Evolutionary conservation across 2,888 invertebrate species (phyloP), one percentile per base, ranked within the genome.

Genomic region (Leptura quadrifasciata): DNA sequence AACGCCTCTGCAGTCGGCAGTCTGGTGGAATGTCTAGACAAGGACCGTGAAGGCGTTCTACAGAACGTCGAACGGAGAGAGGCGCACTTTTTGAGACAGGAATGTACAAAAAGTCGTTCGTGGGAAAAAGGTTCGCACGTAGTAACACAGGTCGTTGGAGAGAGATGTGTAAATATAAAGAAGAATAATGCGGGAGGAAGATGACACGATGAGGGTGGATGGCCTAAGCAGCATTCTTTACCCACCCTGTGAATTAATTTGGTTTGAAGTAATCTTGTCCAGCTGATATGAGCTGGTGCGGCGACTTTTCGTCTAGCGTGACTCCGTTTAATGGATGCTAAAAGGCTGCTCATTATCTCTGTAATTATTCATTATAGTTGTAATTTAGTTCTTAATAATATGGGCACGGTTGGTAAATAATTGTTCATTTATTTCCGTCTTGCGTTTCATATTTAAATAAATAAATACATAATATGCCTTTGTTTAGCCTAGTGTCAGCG

Each of bases 31-130:
- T 86, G 87, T 86, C 86, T 86, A 85, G 87, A 87, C 86, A 86
- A 83, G 84, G 86, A 86, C 72, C 83, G 84, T 81, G 75, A 69
- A 80, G 79, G 76, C 70, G 72, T 70, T 47, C 55, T 60, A 52
- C 76, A 74, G 74, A 76, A 76, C 79, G 72, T 82, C 79, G 80
- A 82, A 85, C 83, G 84, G 84, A 80, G 84, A 85, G 79, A 81
- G 83, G 80, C 72, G 81, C 80, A 83, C 82, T 85, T 87, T 87
- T 87, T 83, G 85, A 85, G 85, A 82, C 79, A 82, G 86, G 88
- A 88, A 88, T 88, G 86, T 85, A 88, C 87, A 86, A 88, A 88
- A 88, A 88, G 87, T 87, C 86, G 86, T 86, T 83, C 88, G 88
- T 88, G 88, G 88, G 88, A 88, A 88, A 86, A 88, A 85, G 85